phyloP scores from a whole-genome alignment of 2,888 invertebrate species.

The Agrotis segetum region DNA sequence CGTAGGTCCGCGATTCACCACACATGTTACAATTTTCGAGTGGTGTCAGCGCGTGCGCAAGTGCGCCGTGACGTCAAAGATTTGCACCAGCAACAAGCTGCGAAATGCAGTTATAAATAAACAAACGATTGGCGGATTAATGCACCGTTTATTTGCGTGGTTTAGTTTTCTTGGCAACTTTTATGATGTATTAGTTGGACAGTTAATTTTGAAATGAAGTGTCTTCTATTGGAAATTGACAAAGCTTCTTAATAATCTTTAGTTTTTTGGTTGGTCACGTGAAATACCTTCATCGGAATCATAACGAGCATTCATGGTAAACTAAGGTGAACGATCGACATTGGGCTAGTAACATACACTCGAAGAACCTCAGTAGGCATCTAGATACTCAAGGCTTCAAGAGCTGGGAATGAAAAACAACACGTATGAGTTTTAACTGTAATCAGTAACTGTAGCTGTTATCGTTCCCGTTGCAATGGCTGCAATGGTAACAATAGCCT shows the following conservation, averaged over 20 bases:
- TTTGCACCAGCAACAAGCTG: conserved; percentile 31
- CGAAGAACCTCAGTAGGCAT: background rate
- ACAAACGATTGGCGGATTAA: conserved; percentile 47
- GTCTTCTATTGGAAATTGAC: background rate
- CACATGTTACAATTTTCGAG: conserved; percentile 44
- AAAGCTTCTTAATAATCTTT: background rate
- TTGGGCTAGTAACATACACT: background rate
- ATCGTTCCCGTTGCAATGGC: conserved; percentile 28
- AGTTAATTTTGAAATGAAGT: conserved; percentile 12
- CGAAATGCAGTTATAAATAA: conserved; percentile 53
- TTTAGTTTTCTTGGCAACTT: conserved; percentile 29
- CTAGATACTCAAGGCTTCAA: conserved; percentile 7
- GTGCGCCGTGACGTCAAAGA: conserved; percentile 48
- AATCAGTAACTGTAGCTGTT: conserved; percentile 24
- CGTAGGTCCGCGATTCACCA: conserved; percentile 31
- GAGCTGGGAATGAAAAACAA: background rate
- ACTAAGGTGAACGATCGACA: conserved; percentile 1
- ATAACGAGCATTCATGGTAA: background rate
- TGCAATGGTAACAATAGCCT: conserved; percentile 39
- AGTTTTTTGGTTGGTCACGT: background rate
- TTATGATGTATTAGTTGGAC: conserved; percentile 19
- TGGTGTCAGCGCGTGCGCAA: conserved; percentile 52
- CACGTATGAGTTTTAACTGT: conserved; percentile 7
- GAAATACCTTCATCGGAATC: background rate
- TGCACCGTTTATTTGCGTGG: conserved; percentile 4